A percentile compares a stretch with the other conserved stretches of the same genome.
Conservation (phyloP, 2,888 invertebrate genomes). For the Alviniconcha strummeri region DNA sequence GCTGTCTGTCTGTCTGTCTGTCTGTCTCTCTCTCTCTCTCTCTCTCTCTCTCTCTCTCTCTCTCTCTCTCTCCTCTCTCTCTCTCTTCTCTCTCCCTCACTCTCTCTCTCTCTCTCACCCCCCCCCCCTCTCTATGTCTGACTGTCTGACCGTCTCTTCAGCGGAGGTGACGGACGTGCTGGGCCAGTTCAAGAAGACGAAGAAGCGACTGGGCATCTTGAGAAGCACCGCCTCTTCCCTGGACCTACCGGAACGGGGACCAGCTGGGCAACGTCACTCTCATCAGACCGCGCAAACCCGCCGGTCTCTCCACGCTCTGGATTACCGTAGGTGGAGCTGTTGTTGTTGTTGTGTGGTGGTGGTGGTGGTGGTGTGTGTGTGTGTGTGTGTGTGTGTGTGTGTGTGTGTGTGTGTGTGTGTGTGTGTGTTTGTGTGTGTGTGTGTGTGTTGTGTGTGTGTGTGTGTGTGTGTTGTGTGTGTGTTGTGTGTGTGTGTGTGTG, state of each 20-base stretch:
- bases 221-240: conserved; percentile 31
- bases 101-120: no score
- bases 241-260: conserved; percentile 28
- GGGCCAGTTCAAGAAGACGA: conserved; percentile 4
- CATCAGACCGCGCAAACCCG: background rate
- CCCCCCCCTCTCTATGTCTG: no score
- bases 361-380: background rate
- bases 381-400: background rate
- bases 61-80: no score
- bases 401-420: background rate
- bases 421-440: no score
- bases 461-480: no score
- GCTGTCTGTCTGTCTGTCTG: no score
- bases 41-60: background rate
- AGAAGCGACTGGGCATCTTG: conserved; percentile 11
- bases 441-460: no score
- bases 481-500: no score
- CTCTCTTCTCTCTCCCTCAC: no score
- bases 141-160: background rate
- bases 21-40: background rate
- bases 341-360: background rate
- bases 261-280: conserved; percentile 20
- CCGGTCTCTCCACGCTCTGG: background rate
- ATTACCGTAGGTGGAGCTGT: background rate
- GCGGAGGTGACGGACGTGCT: conserved; percentile 14